Evolutionary conservation across 2,888 invertebrate species (phyloP), one percentile per base, ranked within the genome.

Genomic region (Stegophylla sp.): DNA sequence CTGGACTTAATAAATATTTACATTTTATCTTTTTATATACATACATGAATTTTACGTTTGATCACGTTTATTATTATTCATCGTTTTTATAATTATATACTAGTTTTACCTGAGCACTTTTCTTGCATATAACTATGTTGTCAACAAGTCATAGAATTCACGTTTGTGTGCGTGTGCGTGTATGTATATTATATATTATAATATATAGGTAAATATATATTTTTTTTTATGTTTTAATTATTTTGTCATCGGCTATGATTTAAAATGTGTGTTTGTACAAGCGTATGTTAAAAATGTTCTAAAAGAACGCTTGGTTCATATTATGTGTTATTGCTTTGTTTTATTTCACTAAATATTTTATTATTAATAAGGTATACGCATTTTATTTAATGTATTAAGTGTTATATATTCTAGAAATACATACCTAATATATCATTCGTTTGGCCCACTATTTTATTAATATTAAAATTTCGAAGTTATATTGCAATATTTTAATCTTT

Each of bases 231-330:
- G 34, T 69, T 69, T 69, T 51, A 15, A 69, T 69, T 69, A 28
- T 28, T 69, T 69, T 69, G 28, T 69, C 69, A 45, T 28, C 51
- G 13, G 51, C 15, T 56, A 56, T 45, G 45, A 41, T 34, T 74
- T 26, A n/a, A 63, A 63, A 63, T 63, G 63, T 64, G 64, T 75
- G 51, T 74, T 74, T 76, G 43, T 69, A 71, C 77, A 79, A 79
- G 77, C 77, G 77, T 79, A 79, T 77, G 59, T 79, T 59, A 41
- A 79, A 79, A 48, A 45, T n/a, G 59, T 34, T 59, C 59, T 77
- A 67, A 69, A 79, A 79, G 77, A 79, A 79, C 77, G 77, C 77
- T 79, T 79, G 69, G 67, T 77, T 71, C 51, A 17, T 51, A 61
- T 51, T n/a, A n/a, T n/a, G 28, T 64, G 17, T 17, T 53, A 53